These are phyloP conservation scores for Tamias sibiricus DNA, from an alignment of 2,113 vertebrate species.

Conservation along the genomic window DNA sequence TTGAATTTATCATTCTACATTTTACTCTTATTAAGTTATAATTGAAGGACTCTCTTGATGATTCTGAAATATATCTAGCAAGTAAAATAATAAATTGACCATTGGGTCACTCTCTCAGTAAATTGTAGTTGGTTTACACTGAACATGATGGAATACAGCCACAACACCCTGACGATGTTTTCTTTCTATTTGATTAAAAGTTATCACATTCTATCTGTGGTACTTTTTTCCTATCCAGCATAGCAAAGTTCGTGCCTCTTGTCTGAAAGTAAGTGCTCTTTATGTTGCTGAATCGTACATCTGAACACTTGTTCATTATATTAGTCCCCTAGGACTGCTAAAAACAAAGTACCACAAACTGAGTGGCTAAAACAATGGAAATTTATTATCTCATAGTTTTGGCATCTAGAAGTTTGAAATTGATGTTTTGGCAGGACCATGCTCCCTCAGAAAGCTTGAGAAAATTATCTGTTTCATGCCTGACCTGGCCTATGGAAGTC, in stretches of 20 bases:
- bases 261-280: neutral
- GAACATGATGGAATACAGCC: neutral
- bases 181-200: neutral
- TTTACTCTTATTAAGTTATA: neutral
- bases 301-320: neutral
- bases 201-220: neutral
- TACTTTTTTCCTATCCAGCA: neutral
- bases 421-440: neutral
- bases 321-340: neutral
- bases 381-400: neutral
- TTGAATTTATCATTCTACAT: neutral
- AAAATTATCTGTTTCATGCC: neutral
- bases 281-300: neutral
- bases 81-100: conserved; percentile 5
- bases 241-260: neutral
- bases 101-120: neutral
- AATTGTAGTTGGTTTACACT: neutral
- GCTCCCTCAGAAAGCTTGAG: no score
- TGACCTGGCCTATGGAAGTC: no score
- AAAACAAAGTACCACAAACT: neutral
- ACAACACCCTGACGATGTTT: neutral
- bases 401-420: no score
- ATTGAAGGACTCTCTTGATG: neutral
- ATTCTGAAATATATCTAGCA: neutral
- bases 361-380: neutral